Evolutionary conservation across 1,140 invertebrate genomes (phyloP).

Genomic region (Drosophila obscura): DNA sequence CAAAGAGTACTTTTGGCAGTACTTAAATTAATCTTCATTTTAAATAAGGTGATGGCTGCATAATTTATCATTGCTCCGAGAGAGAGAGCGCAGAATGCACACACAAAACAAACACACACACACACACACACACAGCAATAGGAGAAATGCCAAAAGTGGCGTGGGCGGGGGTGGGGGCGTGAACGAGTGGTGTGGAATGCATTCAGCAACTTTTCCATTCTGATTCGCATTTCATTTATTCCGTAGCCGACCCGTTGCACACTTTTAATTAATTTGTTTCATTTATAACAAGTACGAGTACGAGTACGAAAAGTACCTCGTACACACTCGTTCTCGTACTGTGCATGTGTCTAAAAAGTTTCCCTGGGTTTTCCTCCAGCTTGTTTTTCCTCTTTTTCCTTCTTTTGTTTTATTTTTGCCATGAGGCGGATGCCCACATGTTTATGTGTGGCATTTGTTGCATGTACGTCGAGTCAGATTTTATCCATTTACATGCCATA

Average conservation of each 20-base stretch:
- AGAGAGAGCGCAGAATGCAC: slow-evolving; percentile 12
- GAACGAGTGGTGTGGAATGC: neutral
- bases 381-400: too few species aligned
- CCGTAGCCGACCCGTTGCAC: slow-evolving; percentile 57
- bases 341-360: too few species aligned
- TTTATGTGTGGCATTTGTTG: too few species aligned
- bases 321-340: too few species aligned
- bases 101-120: neutral
- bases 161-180: neutral
- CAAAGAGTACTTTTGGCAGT: slow-evolving; percentile 31
- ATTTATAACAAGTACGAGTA: slow-evolving; percentile 32
- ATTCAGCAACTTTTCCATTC: slow-evolving; percentile 36
- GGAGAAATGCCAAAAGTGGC: neutral
- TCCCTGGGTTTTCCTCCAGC: too few species aligned
- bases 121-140: slow-evolving; percentile 19
- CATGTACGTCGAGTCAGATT: too few species aligned
- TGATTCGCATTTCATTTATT: slow-evolving; percentile 66
- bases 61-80: slow-evolving; percentile 53
- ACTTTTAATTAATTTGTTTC: slow-evolving; percentile 79
- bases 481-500: too few species aligned
- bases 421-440: too few species aligned
- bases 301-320: too few species aligned
- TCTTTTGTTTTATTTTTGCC: too few species aligned
- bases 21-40: slow-evolving; percentile 73
- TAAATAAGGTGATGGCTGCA: slow-evolving; percentile 50